These are phyloP conservation scores for Sparus aurata DNA, from an alignment of 2,797 vertebrate genomes.

Conservation along the genomic window DNA sequence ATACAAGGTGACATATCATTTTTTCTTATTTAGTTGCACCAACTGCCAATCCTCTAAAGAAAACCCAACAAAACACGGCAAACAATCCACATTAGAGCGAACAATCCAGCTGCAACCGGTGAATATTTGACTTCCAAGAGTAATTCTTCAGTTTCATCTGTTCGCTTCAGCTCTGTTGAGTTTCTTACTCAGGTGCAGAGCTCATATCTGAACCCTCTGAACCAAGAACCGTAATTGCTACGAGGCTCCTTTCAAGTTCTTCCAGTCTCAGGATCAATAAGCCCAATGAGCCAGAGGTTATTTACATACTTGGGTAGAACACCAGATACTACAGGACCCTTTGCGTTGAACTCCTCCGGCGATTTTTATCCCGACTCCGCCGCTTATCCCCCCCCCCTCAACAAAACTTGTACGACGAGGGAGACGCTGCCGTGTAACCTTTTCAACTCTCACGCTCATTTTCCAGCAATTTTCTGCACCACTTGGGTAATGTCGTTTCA, in stretches of 20 bases:
- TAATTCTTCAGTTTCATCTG: neutral
- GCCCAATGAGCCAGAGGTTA: constrained; percentile 16
- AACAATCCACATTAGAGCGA: neutral
- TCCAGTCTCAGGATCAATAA: constrained; percentile 18
- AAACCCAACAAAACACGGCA: neutral
- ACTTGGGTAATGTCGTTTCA: constrained; percentile 39
- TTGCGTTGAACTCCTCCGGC: neutral
- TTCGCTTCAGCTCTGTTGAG: neutral
- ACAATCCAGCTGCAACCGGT: neutral
- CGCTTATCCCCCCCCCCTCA: neutral
- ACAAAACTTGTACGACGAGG: neutral
- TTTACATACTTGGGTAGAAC: neutral
- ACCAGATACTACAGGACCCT: neutral
- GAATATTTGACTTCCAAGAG: neutral
- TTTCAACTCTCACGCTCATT: constrained; percentile 35
- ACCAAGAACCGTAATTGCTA: neutral
- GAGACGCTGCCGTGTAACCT: constrained; percentile 26
- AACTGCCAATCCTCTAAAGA: neutral
- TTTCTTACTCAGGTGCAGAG: neutral
- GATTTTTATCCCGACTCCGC: neutral
- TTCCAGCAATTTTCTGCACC: constrained; percentile 35
- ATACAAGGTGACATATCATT: neutral
- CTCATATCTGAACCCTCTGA: neutral
- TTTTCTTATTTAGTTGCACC: neutral
- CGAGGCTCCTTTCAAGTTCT: neutral